Conservation (phyloP, 2,113 vertebrate species). For the Sylvietta virens region DNA sequence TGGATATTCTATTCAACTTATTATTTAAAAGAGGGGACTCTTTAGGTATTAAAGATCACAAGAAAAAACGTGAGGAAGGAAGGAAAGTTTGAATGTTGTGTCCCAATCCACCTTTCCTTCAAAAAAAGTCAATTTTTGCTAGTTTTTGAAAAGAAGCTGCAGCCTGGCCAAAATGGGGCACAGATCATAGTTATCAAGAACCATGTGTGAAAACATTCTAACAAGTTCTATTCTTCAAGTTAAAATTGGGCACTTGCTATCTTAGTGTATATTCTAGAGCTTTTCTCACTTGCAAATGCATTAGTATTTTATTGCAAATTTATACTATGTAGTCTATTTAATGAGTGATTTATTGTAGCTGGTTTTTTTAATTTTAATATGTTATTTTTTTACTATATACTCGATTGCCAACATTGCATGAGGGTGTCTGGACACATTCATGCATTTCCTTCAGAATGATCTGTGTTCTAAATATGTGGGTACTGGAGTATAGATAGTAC, state of each 20-base stretch:
- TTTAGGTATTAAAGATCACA: accelerated
- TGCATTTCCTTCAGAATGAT: background rate
- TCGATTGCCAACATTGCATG: background rate
- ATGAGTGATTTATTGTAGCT: background rate
- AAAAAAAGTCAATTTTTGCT: background rate
- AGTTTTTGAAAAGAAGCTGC: background rate
- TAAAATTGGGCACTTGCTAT: background rate
- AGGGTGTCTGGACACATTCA: background rate
- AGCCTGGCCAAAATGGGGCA: background rate
- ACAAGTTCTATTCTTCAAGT: background rate
- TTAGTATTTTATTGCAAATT: background rate
- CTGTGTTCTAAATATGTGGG: background rate
- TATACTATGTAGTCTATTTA: background rate
- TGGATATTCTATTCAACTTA: background rate
- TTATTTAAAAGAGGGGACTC: accelerated
- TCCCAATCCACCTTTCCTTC: background rate
- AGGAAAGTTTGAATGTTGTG: background rate
- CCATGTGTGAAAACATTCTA: background rate
- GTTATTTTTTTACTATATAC: background rate
- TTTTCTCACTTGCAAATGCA: background rate
- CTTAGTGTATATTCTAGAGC: background rate
- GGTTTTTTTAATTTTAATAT: background rate
- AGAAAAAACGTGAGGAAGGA: background rate
- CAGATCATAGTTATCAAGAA: background rate
- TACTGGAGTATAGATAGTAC: background rate